These are phyloP conservation scores for Macrosiphum euphorbiae DNA, from an alignment of 2,888 invertebrate genomes.

Conservation along the genomic window DNA sequence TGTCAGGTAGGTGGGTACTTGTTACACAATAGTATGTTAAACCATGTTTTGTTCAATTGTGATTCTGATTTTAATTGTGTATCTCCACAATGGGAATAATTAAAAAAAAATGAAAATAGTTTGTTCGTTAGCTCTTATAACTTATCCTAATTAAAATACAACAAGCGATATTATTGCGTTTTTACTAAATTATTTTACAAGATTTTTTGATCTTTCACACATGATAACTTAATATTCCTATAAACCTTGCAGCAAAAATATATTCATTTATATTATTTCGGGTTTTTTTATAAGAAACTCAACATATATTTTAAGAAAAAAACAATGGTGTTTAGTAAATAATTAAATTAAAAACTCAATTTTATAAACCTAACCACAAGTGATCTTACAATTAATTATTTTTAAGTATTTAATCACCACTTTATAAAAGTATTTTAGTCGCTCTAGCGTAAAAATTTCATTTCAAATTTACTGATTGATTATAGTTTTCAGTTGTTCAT, in stretches of 20 bases:
- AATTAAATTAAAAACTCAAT: not conserved
- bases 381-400: not conserved
- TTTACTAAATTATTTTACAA: not conserved
- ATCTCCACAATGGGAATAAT: not conserved
- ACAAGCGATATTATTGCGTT: not conserved
- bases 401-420: not conserved
- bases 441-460: not conserved
- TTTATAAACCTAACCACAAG: not conserved
- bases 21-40: not conserved
- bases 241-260: not conserved
- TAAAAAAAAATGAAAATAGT: not conserved
- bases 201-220: not conserved
- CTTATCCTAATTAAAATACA: not conserved
- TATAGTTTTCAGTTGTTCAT: not conserved
- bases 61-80: not conserved
- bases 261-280: not conserved
- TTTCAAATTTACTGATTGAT: not conserved
- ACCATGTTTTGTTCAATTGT: not conserved
- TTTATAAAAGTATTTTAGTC: not conserved
- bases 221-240: not conserved
- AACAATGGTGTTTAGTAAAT: not conserved
- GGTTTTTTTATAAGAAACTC: not conserved
- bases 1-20: not conserved
- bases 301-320: not conserved
- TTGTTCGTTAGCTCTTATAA: not conserved